A percentile compares a stretch with the other conserved stretches of the same genome.
phyloP scores from a whole-genome alignment of 1,140 invertebrate genomes.

The Cydia fagiglandana region DNA sequence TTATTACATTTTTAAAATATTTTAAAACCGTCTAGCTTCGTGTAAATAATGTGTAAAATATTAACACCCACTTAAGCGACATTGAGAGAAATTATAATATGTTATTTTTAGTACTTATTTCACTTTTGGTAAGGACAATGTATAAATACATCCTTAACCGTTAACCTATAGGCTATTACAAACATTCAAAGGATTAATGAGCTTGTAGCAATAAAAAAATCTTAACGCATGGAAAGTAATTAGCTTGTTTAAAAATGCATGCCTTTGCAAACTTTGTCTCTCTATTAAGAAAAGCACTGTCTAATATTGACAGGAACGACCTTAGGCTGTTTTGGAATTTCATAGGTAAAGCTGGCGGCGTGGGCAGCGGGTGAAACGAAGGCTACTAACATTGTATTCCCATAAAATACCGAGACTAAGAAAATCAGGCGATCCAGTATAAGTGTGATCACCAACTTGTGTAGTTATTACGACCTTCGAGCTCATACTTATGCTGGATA shows the following conservation, averaged over 20 bases:
- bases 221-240: slow-evolving; percentile 27
- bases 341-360: neutral
- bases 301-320: neutral
- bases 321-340: neutral
- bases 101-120: too few species aligned
- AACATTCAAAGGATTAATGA: slow-evolving; percentile 8
- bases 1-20: too few species aligned
- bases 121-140: too few species aligned
- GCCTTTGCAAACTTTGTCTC: neutral
- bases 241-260: slow-evolving; percentile 20
- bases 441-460: neutral
- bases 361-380: slow-evolving; percentile 9
- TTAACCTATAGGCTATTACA: neutral
- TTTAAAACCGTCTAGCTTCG: too few species aligned
- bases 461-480: neutral
- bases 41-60: too few species aligned
- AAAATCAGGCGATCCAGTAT: neutral
- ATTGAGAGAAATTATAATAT: too few species aligned
- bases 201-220: slow-evolving; percentile 3
- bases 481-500: neutral
- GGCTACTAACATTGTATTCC: neutral
- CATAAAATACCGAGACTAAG: neutral
- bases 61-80: too few species aligned
- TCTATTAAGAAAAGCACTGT: neutral
- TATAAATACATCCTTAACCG: too few species aligned